Evolutionary conservation across 2,888 invertebrate genomes (phyloP).

Genomic region (Lucinisca nassula): DNA sequence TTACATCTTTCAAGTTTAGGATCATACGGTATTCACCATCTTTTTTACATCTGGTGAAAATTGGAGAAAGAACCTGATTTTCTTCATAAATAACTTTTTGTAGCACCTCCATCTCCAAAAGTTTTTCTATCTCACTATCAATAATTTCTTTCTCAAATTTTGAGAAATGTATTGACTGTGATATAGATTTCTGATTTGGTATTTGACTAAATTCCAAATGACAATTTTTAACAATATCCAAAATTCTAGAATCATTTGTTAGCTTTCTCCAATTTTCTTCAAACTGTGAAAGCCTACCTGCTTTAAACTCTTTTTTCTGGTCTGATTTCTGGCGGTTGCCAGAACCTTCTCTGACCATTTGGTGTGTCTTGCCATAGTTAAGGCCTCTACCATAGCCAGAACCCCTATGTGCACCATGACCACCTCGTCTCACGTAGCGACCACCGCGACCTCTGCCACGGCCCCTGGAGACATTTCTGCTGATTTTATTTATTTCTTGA

Average conservation of each 20-base stretch:
- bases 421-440: too few relatives aligned
- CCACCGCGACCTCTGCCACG: not conserved
- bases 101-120: constrained; percentile 28
- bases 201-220: not conserved
- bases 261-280: constrained; percentile 49
- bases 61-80: constrained; percentile 44
- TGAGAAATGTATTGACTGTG: constrained; percentile 15
- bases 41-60: too few relatives aligned
- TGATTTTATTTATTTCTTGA: not conserved
- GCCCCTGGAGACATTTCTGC: not conserved
- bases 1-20: too few relatives aligned
- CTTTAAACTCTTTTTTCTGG: not conserved
- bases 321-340: not conserved
- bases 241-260: not conserved
- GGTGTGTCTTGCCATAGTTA: not conserved
- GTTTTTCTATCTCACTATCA: constrained; percentile 32
- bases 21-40: too few relatives aligned
- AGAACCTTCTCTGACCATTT: not conserved
- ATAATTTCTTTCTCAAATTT: constrained; percentile 25
- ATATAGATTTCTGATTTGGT: not conserved
- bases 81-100: not conserved
- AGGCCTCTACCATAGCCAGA: not conserved
- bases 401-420: not conserved
- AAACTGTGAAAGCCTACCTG: constrained; percentile 29
- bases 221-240: not conserved